Conservation (phyloP, 2,888 invertebrate species). For the Dichetophora obliterata region DNA sequence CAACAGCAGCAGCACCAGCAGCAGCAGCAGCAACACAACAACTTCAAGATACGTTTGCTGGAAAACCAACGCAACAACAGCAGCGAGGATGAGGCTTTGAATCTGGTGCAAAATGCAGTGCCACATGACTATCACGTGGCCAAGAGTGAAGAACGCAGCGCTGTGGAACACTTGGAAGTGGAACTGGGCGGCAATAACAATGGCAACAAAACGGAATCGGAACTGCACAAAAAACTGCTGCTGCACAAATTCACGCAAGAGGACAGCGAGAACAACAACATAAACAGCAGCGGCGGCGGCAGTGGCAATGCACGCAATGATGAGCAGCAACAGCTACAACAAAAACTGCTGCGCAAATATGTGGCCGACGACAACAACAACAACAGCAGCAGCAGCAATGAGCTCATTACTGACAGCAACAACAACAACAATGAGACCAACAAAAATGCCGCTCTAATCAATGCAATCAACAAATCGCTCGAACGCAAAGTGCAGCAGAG, state of each 20-base stretch:
- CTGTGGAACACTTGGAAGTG: conserved; percentile 45
- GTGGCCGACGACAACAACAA: conserved; percentile 51
- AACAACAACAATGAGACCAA: conserved; percentile 54
- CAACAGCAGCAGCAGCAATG: conserved; percentile 54
- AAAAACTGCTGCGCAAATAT: conserved; percentile 18
- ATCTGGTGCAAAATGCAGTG: conserved; percentile 62
- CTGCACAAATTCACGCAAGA: conserved; percentile 30
- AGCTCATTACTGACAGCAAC: conserved; percentile 60
- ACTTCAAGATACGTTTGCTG: conserved; percentile 62
- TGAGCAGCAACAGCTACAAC: conserved; percentile 45
- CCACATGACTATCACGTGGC: conserved; percentile 43
- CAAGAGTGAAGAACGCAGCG: conserved; percentile 35
- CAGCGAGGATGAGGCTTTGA: conserved; percentile 65
- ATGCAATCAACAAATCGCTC: conserved; percentile 48
- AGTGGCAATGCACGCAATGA: conserved; percentile 49
- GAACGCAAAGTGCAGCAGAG: conserved; percentile 37
- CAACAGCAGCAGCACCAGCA: conserved; percentile 29
- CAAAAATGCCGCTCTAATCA: conserved; percentile 52
- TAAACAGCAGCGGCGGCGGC: conserved; percentile 20
- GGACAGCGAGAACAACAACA: conserved; percentile 34
- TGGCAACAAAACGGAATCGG: conserved; percentile 34
- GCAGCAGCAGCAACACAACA: conserved; percentile 53
- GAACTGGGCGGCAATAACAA: conserved; percentile 44
- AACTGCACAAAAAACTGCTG: conserved; percentile 7
- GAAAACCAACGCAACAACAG: conserved; percentile 60